Percentiles rank a stretch among this genome's conserved stretches.
Evolutionary conservation across 1,140 invertebrate genomes (phyloP).

Genomic region (Octopus bimaculoides): DNA sequence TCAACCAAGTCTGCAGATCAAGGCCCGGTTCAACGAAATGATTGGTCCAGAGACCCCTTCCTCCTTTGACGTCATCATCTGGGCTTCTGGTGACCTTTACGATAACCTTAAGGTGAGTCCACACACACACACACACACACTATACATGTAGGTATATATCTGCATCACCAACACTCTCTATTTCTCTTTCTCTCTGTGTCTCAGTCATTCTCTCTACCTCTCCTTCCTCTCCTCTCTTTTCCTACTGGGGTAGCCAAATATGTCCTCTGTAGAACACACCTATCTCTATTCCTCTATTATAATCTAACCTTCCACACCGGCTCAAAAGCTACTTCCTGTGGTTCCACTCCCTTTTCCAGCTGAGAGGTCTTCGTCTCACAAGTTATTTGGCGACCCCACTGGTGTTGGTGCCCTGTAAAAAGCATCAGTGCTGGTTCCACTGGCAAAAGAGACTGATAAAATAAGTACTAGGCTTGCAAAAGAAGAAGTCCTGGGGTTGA

Average conservation of each 20-base stretch:
- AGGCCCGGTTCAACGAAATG: constrained; percentile 27
- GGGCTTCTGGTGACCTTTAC: constrained; percentile 27
- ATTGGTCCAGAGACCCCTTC: constrained; percentile 31
- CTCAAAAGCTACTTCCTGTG: too few species aligned
- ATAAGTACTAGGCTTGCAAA: too few species aligned
- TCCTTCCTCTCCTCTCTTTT: background rate
- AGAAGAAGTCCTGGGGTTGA: too few species aligned
- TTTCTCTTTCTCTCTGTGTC: background rate
- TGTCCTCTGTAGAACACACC: background rate
- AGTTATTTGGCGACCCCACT: too few species aligned
- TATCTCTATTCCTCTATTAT: too few species aligned
- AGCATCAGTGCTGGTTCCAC: too few species aligned
- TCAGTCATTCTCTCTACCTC: background rate
- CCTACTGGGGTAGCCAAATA: background rate
- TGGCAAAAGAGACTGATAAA: too few species aligned
- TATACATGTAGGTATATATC: background rate
- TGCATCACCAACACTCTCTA: background rate
- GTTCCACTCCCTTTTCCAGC: too few species aligned
- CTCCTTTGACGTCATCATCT: constrained; percentile 41
- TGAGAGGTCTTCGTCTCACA: too few species aligned
- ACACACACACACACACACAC: background rate
- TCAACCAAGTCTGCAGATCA: constrained; percentile 33
- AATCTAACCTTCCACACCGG: too few species aligned
- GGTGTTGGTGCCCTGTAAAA: too few species aligned
- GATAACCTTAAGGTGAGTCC: constrained; percentile 24